These are phyloP conservation scores for Perdita meconis DNA, from an alignment of 2,888 invertebrate species.

Conservation along the genomic window DNA sequence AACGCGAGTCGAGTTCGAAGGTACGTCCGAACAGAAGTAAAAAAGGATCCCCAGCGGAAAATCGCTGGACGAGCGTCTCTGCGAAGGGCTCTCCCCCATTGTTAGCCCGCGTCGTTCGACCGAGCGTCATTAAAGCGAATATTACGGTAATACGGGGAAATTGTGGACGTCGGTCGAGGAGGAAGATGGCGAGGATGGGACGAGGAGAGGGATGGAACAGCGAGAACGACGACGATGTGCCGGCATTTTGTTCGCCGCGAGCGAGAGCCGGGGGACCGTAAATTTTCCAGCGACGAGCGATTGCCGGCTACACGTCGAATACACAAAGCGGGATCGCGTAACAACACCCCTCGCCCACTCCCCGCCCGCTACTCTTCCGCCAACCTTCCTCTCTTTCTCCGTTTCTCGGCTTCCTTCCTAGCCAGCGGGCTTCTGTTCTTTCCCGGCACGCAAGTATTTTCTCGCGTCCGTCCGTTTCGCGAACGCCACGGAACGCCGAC, in stretches of 20 bases:
- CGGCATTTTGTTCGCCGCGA: constrained; percentile 52
- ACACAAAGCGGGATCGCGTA: constrained; percentile 64
- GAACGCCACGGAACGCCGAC: constrained; percentile 54
- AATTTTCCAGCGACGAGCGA: constrained; percentile 73
- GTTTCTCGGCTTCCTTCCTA: constrained; percentile 67
- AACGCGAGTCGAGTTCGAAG: neutral
- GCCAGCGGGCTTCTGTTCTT: constrained; percentile 20
- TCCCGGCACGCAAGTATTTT: constrained; percentile 74
- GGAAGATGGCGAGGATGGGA: constrained; percentile 13
- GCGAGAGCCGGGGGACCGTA: constrained; percentile 68
- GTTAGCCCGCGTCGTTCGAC: constrained; percentile 28
- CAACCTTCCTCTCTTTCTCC: constrained; percentile 59
- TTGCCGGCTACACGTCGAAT: constrained; percentile 60
- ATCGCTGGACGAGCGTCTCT: constrained; percentile 19
- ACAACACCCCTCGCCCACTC: constrained; percentile 26
- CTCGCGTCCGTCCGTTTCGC: constrained; percentile 68
- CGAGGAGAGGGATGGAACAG: neutral
- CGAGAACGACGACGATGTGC: constrained; percentile 40
- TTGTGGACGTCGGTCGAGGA: constrained; percentile 48
- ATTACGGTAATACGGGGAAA: constrained; percentile 73
- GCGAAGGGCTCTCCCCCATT: constrained; percentile 24
- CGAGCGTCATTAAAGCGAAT: constrained; percentile 67
- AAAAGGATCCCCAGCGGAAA: constrained; percentile 26
- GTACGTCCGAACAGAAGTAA: neutral
- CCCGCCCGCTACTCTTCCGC: too few species aligned